Evolutionary conservation across 92 coral and sea anemone genomes (phyloP), one percentile per base, ranked within the genome.

Genomic region (Pocillopora meandrina): DNA sequence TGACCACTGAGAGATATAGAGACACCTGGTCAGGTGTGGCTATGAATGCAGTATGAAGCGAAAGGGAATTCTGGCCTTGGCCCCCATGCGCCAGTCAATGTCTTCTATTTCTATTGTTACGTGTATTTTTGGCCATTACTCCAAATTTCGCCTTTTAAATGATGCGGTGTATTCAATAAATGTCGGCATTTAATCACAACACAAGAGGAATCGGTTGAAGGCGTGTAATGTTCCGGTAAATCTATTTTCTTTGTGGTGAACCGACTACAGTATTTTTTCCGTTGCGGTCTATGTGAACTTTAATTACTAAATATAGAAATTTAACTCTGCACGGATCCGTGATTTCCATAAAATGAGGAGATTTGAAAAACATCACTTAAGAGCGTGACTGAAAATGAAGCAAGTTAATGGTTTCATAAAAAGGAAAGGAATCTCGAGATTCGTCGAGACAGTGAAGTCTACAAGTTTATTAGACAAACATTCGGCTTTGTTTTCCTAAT

Each of bases 1-100:
- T 13, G 34, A 34, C 62, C 42, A 18, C 64, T 7, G 42, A 21
- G 60, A 26, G 49, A 59, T 57, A 13, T 20, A 6, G 8, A 12
- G 3, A 1, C 85, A 81, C 77, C 85, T 81, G 85, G 33, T 12
- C 85, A 81, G 85, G 36, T 81, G 85, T 56, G 59, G 16, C n/a
- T 33, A 42, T 36, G 64, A 69, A 13, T 2, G 59, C 60, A 35
- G 26, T 81, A 59, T 12, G 23, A 36, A 14, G 42, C 74, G 74
- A 70, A 69, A 33, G 23, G 31, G 23, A 20, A 13, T 33, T 17
- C 34, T 56, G 75, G 70, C 58, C 58, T 35, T 61, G 81, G 34
- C 34, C 74, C 62, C 62, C 8, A 59, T 59, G 62, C 16, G 10
- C 62, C 56, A 35, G 74, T n/a, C 74, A 55, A 6, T 36, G 20